These are phyloP conservation scores for Pheosia gnoma DNA, from an alignment of 2,888 invertebrate genomes.

Conservation along the genomic window DNA sequence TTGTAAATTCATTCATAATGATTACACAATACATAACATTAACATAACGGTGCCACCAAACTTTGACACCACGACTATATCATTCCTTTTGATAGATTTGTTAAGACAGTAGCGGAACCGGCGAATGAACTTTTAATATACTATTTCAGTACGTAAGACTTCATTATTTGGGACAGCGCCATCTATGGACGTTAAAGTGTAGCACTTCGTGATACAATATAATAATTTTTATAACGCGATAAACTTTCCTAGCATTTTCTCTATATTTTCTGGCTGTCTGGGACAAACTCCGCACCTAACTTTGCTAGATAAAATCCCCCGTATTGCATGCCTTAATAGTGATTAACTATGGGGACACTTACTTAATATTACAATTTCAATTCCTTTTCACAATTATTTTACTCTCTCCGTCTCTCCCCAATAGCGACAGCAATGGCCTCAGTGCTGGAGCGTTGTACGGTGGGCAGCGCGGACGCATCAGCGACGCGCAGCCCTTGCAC, in stretches of 20 bases:
- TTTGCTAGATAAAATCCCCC: neutral
- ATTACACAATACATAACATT: conserved; percentile 13
- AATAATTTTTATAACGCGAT: conserved; percentile 10
- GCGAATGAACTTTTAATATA: too few relatives aligned
- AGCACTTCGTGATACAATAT: conserved; percentile 10
- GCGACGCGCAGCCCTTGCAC: conserved; percentile 53
- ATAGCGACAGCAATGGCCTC: conserved; percentile 59
- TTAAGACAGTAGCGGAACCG: too few relatives aligned
- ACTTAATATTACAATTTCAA: conserved; percentile 36
- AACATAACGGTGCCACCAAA: too few relatives aligned
- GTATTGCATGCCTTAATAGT: conserved; percentile 21
- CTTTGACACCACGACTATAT: too few relatives aligned
- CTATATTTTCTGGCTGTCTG: neutral
- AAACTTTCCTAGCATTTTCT: neutral
- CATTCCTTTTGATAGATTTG: too few relatives aligned
- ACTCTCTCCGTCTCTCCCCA: conserved; percentile 55
- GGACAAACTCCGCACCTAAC: neutral
- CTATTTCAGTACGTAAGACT: too few relatives aligned
- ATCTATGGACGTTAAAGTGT: conserved; percentile 14
- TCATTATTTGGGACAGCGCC: conserved; percentile 17
- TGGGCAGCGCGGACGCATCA: conserved; percentile 54
- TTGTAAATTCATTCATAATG: conserved; percentile 17
- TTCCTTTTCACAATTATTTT: conserved; percentile 42
- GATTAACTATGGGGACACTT: conserved; percentile 31
- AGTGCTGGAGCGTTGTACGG: conserved; percentile 54